Conservation (phyloP, 2,888 invertebrate species). For the Scaptomyza polygonia region DNA sequence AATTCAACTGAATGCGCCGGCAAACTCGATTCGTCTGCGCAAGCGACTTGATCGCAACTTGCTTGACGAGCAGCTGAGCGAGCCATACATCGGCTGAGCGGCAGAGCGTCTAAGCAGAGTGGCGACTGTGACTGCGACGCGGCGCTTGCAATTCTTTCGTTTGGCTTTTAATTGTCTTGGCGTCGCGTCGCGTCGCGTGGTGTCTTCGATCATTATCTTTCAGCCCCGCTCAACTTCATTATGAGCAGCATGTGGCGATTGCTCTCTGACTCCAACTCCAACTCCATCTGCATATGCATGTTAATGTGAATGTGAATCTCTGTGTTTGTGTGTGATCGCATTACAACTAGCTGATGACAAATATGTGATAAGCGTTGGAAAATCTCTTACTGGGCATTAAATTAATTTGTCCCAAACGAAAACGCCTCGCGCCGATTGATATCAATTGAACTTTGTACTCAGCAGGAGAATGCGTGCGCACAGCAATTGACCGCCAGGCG, state of each 20-base stretch:
- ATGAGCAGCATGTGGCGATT: conserved; percentile 55
- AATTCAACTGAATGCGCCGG: conserved; percentile 67
- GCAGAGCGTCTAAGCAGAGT: conserved; percentile 18
- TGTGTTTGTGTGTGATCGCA: conserved; percentile 42
- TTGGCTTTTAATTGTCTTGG: conserved; percentile 64
- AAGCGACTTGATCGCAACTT: conserved; percentile 44
- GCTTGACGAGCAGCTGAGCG: conserved; percentile 64
- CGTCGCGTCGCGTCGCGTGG: conserved; percentile 50
- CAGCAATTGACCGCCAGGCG: conserved; percentile 52
- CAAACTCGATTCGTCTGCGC: conserved; percentile 53
- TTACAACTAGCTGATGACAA: conserved; percentile 75
- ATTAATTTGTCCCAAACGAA: conserved; percentile 61
- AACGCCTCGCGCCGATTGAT: conserved; percentile 38
- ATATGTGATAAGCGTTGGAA: conserved; percentile 71
- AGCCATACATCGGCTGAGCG: conserved; percentile 44
- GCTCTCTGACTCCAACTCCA: conserved; percentile 41
- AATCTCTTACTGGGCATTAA: conserved; percentile 57
- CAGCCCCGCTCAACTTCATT: conserved; percentile 67
- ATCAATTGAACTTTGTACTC: conserved; percentile 51
- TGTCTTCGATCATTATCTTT: conserved; percentile 52
- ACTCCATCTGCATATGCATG: neutral
- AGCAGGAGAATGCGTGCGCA: conserved; percentile 9
- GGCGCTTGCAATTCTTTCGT: conserved; percentile 65
- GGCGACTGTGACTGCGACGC: conserved; percentile 30
- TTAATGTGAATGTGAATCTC: too few species aligned